phyloP scores from a whole-genome alignment of 2,797 vertebrate species.

The Atherinosoma microstoma region DNA sequence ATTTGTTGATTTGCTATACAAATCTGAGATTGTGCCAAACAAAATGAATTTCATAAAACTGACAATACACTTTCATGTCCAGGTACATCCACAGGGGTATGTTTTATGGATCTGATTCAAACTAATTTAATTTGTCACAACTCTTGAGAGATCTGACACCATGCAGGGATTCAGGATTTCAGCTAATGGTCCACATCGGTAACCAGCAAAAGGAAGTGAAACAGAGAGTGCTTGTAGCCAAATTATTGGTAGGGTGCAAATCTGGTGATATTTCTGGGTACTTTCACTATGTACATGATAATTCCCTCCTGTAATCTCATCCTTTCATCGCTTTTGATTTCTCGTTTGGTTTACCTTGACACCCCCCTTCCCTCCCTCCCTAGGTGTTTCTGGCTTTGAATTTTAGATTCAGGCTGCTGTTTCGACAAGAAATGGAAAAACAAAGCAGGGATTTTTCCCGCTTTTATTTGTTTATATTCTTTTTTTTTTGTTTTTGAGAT shows the following conservation, averaged over 20 bases:
- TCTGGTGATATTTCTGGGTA: conserved; percentile 1
- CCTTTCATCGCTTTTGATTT: background rate
- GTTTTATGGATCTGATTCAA: background rate
- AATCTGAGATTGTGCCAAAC: no score
- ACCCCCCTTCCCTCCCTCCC: conserved; percentile 10
- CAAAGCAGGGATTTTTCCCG: background rate
- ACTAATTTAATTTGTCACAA: background rate
- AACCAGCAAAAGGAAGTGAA: conserved; percentile 42
- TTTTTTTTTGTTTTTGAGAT: background rate
- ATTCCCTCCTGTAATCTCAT: background rate
- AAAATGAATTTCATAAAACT: no score
- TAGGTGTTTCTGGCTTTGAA: background rate
- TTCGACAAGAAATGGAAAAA: background rate
- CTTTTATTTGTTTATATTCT: no score
- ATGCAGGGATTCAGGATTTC: background rate
- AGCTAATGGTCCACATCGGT: background rate
- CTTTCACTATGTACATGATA: conserved; percentile 10
- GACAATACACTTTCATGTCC: background rate
- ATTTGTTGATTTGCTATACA: no score
- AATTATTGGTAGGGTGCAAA: background rate
- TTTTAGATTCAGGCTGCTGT: background rate
- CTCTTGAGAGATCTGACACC: background rate
- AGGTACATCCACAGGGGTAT: background rate
- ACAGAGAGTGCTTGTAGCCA: background rate
- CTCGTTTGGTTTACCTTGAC: background rate